Evolutionary conservation across 2,888 invertebrate genomes (phyloP).

Genomic region (Apotomis capreana): DNA sequence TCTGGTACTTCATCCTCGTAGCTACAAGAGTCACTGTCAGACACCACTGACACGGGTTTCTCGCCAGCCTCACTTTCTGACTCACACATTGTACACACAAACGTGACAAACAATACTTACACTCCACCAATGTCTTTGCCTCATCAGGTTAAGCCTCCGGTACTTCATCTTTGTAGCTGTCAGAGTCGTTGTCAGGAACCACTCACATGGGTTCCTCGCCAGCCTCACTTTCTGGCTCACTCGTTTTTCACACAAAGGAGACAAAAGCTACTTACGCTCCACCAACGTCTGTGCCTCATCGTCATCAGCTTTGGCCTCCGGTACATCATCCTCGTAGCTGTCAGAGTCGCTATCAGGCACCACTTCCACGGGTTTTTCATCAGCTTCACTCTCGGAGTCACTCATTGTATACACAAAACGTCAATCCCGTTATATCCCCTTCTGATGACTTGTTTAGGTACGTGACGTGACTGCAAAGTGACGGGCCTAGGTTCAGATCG

Average conservation of each 20-base stretch:
- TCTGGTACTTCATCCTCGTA: conserved; percentile 54
- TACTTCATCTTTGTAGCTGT: too few species aligned
- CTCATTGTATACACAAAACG: conserved; percentile 24
- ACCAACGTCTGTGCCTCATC: conserved; percentile 42
- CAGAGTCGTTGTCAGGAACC: too few species aligned
- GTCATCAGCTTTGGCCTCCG: conserved; percentile 39
- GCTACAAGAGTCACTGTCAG: conserved; percentile 41
- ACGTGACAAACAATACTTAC: too few species aligned
- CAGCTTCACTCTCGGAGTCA: conserved; percentile 42
- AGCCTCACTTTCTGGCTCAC: too few species aligned
- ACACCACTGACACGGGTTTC: not conserved
- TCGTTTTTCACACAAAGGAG: too few species aligned
- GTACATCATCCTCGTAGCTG: conserved; percentile 56
- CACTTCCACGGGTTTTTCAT: not conserved
- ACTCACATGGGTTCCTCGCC: too few species aligned
- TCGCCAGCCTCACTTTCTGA: conserved; percentile 39
- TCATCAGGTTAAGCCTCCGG: too few species aligned
- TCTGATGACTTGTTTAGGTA: too few species aligned
- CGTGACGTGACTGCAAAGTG: too few species aligned
- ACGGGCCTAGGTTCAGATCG: too few species aligned
- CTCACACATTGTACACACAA: conserved; percentile 37
- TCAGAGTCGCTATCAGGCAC: conserved; percentile 23
- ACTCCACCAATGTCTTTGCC: too few species aligned
- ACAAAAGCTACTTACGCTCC: conserved; percentile 43
- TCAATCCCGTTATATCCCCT: not conserved